Evolutionary conservation across 2,888 invertebrate genomes (phyloP), one percentile per base, ranked within the genome.

Genomic region (Eupithecia pulchellata): DNA sequence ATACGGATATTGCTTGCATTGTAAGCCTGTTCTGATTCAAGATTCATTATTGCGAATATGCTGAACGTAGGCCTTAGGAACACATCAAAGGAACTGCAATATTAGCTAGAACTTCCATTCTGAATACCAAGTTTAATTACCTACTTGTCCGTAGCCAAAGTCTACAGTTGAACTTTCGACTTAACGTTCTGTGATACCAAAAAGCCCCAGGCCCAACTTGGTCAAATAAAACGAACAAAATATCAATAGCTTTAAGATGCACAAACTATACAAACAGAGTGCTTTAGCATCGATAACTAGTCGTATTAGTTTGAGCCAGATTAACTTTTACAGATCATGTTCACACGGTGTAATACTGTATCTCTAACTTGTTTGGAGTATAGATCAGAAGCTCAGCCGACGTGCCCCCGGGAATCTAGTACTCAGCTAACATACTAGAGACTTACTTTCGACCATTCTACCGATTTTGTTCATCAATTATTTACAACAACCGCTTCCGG

Each of bases 381-480:
- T 57, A 32, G 27, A 60, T 52, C 36, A n/a, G 58, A 52, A 66
- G 52, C 65, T 66, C 29, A 64, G 71, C 62, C 64, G n/a, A 64
- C 32, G 27, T 39, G 39, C 68, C 66, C 68, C 42, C 39, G 74
- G 73, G 72, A 64, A 68, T 74, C 39, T 58, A 60, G 57, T 42
- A 25, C 64, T 69, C 63, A 47, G 66, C 64, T 70, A 69, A 71
- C 68, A 64, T 71, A 68, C 71, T 72, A 70, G 65, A 70, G 64
- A 67, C 64, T 61, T 68, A 70, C 74, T 73, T 73, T 74, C 72
- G 75, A 73, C 74, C 70, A 73, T 73, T 77, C 67, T 58, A 68
- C 34, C 73, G 66, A 75, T 74, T 75, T 71, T 68, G 72, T 73
- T 72, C 34, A 71, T 71, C 66, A 71, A 72, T 69, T 71, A 75